Percentiles rank a stretch among this genome's conserved stretches.
Conservation (phyloP, 2,888 invertebrate genomes). For the Melangyna quadrimaculata region DNA sequence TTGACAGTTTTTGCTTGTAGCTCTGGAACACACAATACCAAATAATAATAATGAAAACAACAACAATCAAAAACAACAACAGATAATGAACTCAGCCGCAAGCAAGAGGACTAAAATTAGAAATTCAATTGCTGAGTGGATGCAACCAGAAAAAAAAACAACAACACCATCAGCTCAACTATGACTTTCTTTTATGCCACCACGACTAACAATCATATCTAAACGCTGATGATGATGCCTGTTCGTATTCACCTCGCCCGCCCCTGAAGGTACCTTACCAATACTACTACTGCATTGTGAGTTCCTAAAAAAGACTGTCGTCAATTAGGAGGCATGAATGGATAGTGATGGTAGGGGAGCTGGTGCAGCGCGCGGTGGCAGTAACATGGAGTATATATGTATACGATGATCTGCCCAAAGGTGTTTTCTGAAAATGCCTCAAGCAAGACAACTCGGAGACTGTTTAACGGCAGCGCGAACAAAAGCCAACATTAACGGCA, state of each 20-base stretch:
- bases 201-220: conserved; percentile 52
- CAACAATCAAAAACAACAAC: conserved; percentile 25
- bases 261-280: background rate
- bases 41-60: conserved; percentile 9
- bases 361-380: background rate
- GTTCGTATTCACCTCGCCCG: background rate
- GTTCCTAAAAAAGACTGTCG: conserved; percentile 29
- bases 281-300: background rate
- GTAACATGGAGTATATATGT: background rate
- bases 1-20: conserved; percentile 52
- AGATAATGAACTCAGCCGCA: conserved; percentile 38
- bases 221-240: conserved; percentile 16
- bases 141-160: background rate
- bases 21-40: conserved; percentile 35
- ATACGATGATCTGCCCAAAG: conserved; percentile 41
- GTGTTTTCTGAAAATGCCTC: conserved; percentile 40
- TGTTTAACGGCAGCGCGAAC: conserved; percentile 35
- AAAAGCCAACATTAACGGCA: conserved; percentile 19
- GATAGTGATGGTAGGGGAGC: background rate
- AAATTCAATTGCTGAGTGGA: conserved; percentile 63
- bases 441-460: conserved; percentile 20
- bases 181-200: conserved; percentile 64
- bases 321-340: conserved; percentile 50
- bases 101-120: conserved; percentile 56
- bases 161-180: conserved; percentile 14